Base-by-base conservation (phyloP, 2,888 invertebrate species). In the Osmoderma eremita region DNA sequence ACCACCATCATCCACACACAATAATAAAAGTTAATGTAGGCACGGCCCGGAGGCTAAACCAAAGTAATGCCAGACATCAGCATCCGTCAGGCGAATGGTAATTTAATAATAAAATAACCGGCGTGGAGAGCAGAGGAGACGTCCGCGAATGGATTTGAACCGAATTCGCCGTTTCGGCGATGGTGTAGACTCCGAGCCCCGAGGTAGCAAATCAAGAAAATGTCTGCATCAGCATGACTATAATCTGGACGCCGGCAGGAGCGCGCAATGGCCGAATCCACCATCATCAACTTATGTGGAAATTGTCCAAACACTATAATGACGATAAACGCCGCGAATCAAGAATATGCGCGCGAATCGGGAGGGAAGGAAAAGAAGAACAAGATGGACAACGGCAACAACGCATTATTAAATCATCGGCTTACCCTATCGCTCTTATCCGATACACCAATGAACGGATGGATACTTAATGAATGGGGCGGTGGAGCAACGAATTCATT, bases 271-370 rank as follows among this genome's bases (percentile, higher is more conserved):
- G 71, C 71, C 70, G 51, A 70, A 66, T 74, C 71, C 76, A 75
- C 77, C 77, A 74, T 78, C 76, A 77, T 78, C 78, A 79, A 76
- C 76, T 72, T 73, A 78, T 81, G 80, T 80, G 81, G 80, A 80
- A 80, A 81, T 81, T 78, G 77, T 75, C 73, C 75, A 78, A 77
- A 71, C 75, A 79, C 79, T 80, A 80, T 80, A 80, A 80, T 80
- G 77, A 77, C 77, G 78, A 77, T 80, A 81, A 81, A 80, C 78
- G 80, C 75, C 78, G 77, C 79, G 80, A 79, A 80, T 80, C 78
- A 61, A 30, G 58, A 45, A 61, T 24, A 24, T 45, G 42, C 45
- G 30, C 2, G 30, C 30, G 30, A 30, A 30, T 30, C 30, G 30
- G 30, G 5, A 45, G 24, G 30, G 45, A 61, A 36, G 17, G 45